Percentiles rank a stretch among this genome's conserved stretches.
These are phyloP conservation scores for Atta cephalotes DNA, from an alignment of 1,140 invertebrate species.

Conservation along the genomic window DNA sequence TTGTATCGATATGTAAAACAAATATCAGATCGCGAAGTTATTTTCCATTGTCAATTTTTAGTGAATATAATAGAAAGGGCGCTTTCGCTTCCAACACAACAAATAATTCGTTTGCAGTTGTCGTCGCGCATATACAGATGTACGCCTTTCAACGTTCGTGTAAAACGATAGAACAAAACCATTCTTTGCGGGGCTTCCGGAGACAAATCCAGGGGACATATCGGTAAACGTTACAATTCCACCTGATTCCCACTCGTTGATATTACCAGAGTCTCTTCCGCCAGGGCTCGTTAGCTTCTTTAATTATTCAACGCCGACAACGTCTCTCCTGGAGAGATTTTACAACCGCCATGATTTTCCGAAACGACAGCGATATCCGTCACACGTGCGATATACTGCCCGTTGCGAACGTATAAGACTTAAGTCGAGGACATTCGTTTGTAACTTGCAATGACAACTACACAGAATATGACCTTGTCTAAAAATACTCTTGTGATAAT, in stretches of 20 bases:
- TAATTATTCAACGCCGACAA: constrained; percentile 42
- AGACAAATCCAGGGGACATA: neutral
- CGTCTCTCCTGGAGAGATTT: neutral
- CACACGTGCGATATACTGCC: neutral
- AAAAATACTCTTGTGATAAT: neutral
- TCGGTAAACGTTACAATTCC: constrained; percentile 4
- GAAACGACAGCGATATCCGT: neutral
- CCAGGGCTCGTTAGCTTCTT: neutral
- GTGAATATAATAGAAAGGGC: neutral
- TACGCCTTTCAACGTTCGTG: neutral
- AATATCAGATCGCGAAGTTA: neutral
- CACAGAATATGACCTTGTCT: neutral
- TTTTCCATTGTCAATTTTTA: neutral
- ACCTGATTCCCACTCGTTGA: neutral
- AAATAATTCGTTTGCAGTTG: constrained; percentile 14
- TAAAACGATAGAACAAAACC: constrained; percentile 4
- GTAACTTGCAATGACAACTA: neutral
- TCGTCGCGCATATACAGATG: neutral
- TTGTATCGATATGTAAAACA: neutral
- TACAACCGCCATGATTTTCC: constrained; percentile 31
- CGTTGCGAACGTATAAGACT: neutral
- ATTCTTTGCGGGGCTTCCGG: neutral
- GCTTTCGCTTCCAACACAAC: neutral
- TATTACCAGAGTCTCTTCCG: neutral
- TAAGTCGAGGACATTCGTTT: neutral